phyloP scores from a whole-genome alignment of 2,888 invertebrate species.

The Euproctis similis region DNA sequence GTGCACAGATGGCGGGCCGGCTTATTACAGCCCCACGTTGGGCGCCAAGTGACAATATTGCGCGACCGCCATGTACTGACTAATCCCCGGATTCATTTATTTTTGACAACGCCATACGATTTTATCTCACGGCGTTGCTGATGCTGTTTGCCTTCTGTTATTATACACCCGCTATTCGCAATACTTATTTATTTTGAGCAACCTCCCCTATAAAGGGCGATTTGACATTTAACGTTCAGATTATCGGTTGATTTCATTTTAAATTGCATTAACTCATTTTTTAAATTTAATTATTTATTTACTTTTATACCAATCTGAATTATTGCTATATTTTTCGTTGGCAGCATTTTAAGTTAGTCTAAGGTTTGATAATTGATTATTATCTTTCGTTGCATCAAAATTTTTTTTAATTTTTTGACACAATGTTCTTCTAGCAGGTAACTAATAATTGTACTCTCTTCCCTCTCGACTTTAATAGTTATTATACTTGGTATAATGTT shows the following conservation, averaged over 20 bases:
- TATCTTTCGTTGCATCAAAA: no score
- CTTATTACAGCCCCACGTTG: constrained; percentile 60
- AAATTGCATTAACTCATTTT: no score
- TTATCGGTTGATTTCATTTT: constrained; percentile 49
- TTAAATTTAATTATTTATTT: no score
- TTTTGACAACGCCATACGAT: constrained; percentile 77
- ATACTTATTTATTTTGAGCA: constrained; percentile 69
- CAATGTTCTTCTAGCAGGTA: no score
- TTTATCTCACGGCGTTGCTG: constrained; percentile 74
- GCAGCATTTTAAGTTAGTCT: no score
- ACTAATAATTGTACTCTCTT: no score
- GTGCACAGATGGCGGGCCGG: constrained; percentile 33
- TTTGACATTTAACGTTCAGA: constrained; percentile 64
- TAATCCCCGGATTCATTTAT: constrained; percentile 76
- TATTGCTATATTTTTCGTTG: no score
- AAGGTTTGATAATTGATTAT: no score
- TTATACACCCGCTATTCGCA: constrained; percentile 64
- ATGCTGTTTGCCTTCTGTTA: constrained; percentile 75
- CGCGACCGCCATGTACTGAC: constrained; percentile 64
- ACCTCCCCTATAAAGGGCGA: constrained; percentile 61
- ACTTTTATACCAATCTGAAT: no score
- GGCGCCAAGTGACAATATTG: constrained; percentile 67
- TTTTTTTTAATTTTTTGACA: no score
- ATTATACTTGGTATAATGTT: no score
- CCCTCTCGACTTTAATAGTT: no score